Conservation (phyloP, 2,113 vertebrate species). For the Haemorhous mexicanus region DNA sequence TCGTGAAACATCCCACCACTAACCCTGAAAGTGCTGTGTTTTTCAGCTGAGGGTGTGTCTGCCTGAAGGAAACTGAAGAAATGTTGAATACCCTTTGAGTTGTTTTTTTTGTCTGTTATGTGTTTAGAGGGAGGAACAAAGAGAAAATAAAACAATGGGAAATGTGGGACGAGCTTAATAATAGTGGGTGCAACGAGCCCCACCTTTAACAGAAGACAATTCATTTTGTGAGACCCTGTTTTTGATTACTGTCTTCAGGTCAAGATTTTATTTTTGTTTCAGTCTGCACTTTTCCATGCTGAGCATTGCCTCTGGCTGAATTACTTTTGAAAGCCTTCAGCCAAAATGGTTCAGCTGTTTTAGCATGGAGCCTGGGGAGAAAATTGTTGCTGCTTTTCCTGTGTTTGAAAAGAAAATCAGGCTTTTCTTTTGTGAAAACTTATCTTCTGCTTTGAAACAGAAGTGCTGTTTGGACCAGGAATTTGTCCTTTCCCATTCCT, state of each 20-base stretch:
- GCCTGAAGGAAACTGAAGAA: conserved; percentile 3
- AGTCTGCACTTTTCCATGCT: conserved; percentile 4
- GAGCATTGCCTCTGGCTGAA: neutral
- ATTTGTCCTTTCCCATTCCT: neutral
- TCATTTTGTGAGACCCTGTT: neutral
- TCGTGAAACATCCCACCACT: neutral
- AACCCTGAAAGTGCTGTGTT: neutral
- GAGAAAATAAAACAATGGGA: conserved; percentile 41
- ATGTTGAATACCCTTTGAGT: neutral
- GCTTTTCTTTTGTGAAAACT: neutral
- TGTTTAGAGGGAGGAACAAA: conserved; percentile 52
- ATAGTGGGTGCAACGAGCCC: neutral
- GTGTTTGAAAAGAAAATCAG: neutral
- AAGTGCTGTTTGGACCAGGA: neutral
- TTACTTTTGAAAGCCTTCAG: neutral
- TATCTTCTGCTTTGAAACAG: neutral
- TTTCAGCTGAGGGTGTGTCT: conserved; percentile 35
- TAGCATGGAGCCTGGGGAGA: neutral
- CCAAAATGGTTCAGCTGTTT: conserved; percentile 24
- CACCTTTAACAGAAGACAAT: conserved; percentile 32
- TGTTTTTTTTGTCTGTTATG: conserved; percentile 19
- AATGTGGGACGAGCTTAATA: neutral
- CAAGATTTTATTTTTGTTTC: neutral
- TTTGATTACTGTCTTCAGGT: neutral
- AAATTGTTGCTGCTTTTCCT: neutral